Conservation (phyloP, 2,797 vertebrate genomes). For the Otus scops region DNA sequence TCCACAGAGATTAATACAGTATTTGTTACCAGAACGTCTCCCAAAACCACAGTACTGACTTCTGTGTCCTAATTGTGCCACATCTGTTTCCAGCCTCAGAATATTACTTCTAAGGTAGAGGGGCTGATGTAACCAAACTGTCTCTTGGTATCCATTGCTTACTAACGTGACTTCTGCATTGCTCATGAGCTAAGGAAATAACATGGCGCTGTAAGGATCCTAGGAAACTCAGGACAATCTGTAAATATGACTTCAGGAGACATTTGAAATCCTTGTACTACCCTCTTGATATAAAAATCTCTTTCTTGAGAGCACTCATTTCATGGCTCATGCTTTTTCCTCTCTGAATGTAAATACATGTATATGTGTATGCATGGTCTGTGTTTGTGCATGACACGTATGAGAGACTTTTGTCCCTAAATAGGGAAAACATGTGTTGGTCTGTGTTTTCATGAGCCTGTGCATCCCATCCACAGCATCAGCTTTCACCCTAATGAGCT, state of each 20-base stretch:
- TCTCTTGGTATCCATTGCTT: neutral
- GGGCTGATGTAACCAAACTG: neutral
- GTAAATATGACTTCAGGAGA: neutral
- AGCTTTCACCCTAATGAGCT: conserved; percentile 68
- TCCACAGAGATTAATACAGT: neutral
- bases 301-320: neutral
- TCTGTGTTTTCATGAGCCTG: neutral
- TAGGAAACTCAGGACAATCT: neutral
- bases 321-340: neutral
- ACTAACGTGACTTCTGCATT: neutral
- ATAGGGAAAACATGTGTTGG: neutral
- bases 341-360: neutral
- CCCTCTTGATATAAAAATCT: neutral
- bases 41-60: neutral
- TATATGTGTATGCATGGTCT: neutral
- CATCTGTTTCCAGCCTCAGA: neutral
- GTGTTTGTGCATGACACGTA: neutral
- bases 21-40: neutral
- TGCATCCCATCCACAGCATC: conserved; percentile 1
- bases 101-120: neutral
- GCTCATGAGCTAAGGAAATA: neutral
- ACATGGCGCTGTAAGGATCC: neutral
- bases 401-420: neutral
- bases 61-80: neutral
- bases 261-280: neutral